Evolutionary conservation across 1,140 invertebrate species (phyloP).

Genomic region (Druon quercuslanigerum): DNA sequence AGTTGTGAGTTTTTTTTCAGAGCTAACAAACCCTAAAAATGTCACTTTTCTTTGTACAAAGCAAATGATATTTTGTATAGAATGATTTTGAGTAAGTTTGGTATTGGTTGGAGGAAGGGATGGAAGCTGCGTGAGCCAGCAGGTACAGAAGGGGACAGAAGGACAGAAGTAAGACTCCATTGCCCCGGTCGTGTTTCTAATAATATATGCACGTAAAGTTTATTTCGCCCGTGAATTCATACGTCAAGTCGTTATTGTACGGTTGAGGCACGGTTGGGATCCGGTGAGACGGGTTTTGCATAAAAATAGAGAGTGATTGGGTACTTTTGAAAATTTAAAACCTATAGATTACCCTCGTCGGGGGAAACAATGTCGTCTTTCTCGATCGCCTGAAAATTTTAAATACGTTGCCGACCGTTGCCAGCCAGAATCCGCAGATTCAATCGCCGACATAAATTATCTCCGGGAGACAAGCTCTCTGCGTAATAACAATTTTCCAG

Average conservation of each 20-base stretch:
- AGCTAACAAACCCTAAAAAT: no score
- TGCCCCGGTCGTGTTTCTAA: slow-evolving; percentile 54
- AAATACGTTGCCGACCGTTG: slow-evolving; percentile 52
- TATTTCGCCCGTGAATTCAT: slow-evolving; percentile 68
- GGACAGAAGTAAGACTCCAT: slow-evolving; percentile 45
- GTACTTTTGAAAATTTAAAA: slow-evolving; percentile 71
- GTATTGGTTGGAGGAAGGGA: no score
- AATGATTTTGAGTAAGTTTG: no score
- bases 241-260: slow-evolving; percentile 64
- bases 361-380: slow-evolving; percentile 63
- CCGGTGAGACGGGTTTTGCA: slow-evolving; percentile 63
- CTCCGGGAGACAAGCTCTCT: no score
- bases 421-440: background rate
- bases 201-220: slow-evolving; percentile 67
- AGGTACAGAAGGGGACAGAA: background rate
- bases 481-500: no score
- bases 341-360: slow-evolving; percentile 65
- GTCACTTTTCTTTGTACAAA: no score
- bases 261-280: slow-evolving; percentile 55
- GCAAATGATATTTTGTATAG: no score
- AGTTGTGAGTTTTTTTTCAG: no score
- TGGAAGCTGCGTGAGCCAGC: no score
- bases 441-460: no score
- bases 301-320: slow-evolving; percentile 71
- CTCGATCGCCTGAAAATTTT: slow-evolving; percentile 42